phyloP scores from a whole-genome alignment of 2,797 vertebrate species.

The Pipistrellus pygmaeus region DNA sequence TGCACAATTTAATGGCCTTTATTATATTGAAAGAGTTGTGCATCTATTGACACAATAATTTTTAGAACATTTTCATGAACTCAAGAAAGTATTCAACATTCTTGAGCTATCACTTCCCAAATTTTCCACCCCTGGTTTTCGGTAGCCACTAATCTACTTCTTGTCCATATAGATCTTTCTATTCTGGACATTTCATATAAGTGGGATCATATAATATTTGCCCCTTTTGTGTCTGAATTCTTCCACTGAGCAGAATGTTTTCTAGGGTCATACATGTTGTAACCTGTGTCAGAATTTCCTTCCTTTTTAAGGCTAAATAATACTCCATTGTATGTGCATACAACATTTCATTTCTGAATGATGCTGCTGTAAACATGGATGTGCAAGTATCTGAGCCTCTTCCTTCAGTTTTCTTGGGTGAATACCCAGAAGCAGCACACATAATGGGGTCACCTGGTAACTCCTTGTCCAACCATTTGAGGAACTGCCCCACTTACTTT shows the following conservation, averaged over 20 bases:
- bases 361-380: background rate
- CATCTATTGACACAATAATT: background rate
- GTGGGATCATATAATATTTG: background rate
- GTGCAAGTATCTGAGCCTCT: background rate
- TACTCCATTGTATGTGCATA: background rate
- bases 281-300: background rate
- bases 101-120: background rate
- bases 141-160: background rate
- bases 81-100: background rate
- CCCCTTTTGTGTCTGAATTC: background rate
- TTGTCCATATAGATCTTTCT: background rate
- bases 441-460: background rate
- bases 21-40: background rate
- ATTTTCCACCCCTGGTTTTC: background rate
- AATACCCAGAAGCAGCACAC: background rate
- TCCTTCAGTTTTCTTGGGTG: background rate
- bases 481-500: background rate
- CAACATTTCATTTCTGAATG: background rate
- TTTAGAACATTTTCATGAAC: background rate
- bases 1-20: background rate
- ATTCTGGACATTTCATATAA: background rate
- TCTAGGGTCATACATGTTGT: background rate
- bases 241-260: background rate
- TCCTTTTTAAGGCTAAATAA: background rate
- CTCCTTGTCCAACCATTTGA: background rate